Evolutionary conservation across 2,113 vertebrate genomes (phyloP), one percentile per base, ranked within the genome.

Genomic region (Genyomyrus donnyi): DNA sequence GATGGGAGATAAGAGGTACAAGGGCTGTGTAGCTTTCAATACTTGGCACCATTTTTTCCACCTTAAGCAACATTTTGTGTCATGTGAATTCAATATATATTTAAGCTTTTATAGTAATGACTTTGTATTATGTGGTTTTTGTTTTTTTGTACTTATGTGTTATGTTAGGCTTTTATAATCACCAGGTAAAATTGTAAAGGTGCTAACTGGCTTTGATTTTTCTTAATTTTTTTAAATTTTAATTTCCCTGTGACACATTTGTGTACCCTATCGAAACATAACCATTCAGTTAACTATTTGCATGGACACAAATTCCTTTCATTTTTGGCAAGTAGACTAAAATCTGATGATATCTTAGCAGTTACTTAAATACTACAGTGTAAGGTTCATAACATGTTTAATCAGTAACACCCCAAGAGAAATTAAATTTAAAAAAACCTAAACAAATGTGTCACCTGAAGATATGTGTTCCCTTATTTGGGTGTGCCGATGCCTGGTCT

Each of bases 1-100:
- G 95, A 96, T 96, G 95, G 93, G 92, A 35, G 74, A 93, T 95
- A 93, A 95, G 94, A 93, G 95, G 93, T 89, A 91, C 92, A 93
- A 94, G 94, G 94, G 94, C 94, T 87, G 49, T 52, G n/a, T 53
- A 24, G 85, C 9, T 56, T n/a, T 35, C 49, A 87, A 15, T 31
- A 53, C 85, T 35, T 35, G 49, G 50, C 50, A 52, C 50, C 13
- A 19, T 53, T 53, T 53, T n/a, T 27, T 49, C 24, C 6, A 35
- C 50, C 85, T 87, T 35, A 48, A 46, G 85, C 24, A 35, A 53
- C 27, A n/a, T 53, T 49, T 87, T 53, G 3, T 53, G 85, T 87
- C n/a, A 48, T 87, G 39, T 52, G 46, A 49, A 52, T 87, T 50
- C 17, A 31, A 24, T 50, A 53, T 35, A 52, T 52, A 24, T 87